Evolutionary conservation across 2,113 vertebrate genomes (phyloP), one percentile per base, ranked within the genome.

Genomic region (Xenopus laevis): DNA sequence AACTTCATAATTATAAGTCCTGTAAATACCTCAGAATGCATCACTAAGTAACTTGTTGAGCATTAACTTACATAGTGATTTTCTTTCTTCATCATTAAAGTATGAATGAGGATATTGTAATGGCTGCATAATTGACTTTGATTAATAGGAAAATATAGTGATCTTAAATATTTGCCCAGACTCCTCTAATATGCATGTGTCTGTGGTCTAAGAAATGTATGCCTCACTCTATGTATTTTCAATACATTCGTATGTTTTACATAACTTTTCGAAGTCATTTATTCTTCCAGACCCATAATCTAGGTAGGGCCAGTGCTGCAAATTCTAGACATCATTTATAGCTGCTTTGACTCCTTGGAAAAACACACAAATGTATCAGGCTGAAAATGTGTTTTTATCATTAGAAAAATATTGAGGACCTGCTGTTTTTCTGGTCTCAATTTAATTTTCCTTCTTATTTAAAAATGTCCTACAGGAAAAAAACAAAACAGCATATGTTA

Each of bases 141-240:
- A 46, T 59, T 74, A 33, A 74, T 13, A 15, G 33, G 55, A 45
- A 74, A 58, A 60, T 58, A 40, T 45, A 62, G 55, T 13, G 64
- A 50, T 67, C 23, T 33, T 68, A 75, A 68, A 75, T 68, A 62
- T 75, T 75, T 68, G 58, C 47, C 45, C 72, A 62, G 72, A 74
- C 65, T 23, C 12, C 13, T 4, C 13, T 68, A 17, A 47, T 33
- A 68, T 21, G 4, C 17, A 16, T 74, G 23, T 27, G 23, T 27
- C 23, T 27, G 23, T 27, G 18, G 47, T 44, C 61, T 64, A 16
- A 45, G 47, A 53, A 27, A 55, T 55, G 53, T 60, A 13, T 60
- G 23, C 4, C 23, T 27, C 23, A 13, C 10, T 17, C 57, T 47
- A 9, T n/a, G 44, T 66, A 18, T 65, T 40, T 58, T 18, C 53